phyloP scores from a whole-genome alignment of 2,113 vertebrate species.

The Holacanthus passer region DNA sequence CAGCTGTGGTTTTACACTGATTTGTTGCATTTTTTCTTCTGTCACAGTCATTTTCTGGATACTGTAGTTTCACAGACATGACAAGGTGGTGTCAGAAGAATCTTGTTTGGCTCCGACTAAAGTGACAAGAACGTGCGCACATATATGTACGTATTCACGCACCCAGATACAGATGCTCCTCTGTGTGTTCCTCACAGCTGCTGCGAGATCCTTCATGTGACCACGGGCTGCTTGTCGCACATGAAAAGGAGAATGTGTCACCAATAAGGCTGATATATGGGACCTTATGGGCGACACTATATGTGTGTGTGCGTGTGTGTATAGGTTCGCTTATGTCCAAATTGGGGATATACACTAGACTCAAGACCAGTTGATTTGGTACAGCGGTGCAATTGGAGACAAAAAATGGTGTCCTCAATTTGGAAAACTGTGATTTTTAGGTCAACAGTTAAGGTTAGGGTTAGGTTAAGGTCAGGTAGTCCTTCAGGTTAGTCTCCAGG shows the following conservation, averaged over 20 bases:
- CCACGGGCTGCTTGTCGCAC: slow-evolving; percentile 61
- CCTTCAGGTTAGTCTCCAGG: no score
- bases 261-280: slow-evolving; percentile 63
- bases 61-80: slow-evolving; percentile 43
- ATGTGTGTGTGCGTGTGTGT: slow-evolving; percentile 43
- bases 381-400: no score
- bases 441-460: no score
- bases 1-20: slow-evolving; percentile 48
- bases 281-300: slow-evolving; percentile 36
- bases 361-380: no score
- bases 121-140: slow-evolving; percentile 41
- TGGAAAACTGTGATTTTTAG: no score
- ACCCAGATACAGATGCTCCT: slow-evolving; percentile 64
- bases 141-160: slow-evolving; percentile 21
- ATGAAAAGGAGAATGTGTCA: slow-evolving; percentile 72
- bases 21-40: slow-evolving; percentile 45
- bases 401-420: no score
- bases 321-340: no score
- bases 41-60: slow-evolving; percentile 48
- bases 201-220: slow-evolving; percentile 71
- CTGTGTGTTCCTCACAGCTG: slow-evolving; percentile 73
- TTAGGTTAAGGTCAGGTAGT: no score
- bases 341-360: no score
- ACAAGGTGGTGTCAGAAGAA: slow-evolving; percentile 67
- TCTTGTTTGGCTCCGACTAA: slow-evolving; percentile 47